Conservation (phyloP, 2,888 invertebrate species). For the Tribolium freemani region DNA sequence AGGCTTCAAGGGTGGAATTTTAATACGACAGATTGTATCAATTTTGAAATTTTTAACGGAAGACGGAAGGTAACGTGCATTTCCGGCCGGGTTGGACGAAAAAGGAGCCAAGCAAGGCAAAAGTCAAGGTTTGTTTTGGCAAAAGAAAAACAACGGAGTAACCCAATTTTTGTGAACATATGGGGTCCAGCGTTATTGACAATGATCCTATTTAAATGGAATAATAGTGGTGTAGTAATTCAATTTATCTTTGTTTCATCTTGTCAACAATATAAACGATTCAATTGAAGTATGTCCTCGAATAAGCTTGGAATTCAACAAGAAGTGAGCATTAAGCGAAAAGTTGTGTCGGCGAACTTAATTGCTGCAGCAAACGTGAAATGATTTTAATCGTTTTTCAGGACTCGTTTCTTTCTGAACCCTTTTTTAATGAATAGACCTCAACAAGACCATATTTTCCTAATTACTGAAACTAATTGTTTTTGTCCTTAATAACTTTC, state of each 20-base stretch:
- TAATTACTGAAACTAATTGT: too few relatives aligned
- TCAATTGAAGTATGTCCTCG: neutral
- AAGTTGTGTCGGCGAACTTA: neutral
- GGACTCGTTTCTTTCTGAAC: neutral
- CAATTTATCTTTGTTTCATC: conserved; percentile 6
- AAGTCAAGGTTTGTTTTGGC: neutral
- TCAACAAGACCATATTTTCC: too few relatives aligned
- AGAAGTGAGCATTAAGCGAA: neutral
- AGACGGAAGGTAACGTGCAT: conserved; percentile 22
- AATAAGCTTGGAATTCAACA: neutral
- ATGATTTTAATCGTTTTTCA: neutral
- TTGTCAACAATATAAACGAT: neutral
- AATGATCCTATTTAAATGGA: neutral
- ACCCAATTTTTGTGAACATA: conserved; percentile 6
- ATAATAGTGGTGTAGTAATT: neutral
- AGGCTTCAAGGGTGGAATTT: conserved; percentile 9
- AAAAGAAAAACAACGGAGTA: neutral
- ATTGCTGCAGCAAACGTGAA: neutral
- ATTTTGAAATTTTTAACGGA: conserved; percentile 1
- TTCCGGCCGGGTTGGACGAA: conserved; percentile 7
- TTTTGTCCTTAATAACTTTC: too few relatives aligned
- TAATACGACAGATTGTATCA: neutral
- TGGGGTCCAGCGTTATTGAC: conserved; percentile 1
- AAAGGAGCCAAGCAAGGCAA: neutral
- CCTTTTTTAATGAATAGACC: too few relatives aligned